Base-by-base conservation (phyloP, 2,888 invertebrate species). In the Cryptocephalus moraei region DNA sequence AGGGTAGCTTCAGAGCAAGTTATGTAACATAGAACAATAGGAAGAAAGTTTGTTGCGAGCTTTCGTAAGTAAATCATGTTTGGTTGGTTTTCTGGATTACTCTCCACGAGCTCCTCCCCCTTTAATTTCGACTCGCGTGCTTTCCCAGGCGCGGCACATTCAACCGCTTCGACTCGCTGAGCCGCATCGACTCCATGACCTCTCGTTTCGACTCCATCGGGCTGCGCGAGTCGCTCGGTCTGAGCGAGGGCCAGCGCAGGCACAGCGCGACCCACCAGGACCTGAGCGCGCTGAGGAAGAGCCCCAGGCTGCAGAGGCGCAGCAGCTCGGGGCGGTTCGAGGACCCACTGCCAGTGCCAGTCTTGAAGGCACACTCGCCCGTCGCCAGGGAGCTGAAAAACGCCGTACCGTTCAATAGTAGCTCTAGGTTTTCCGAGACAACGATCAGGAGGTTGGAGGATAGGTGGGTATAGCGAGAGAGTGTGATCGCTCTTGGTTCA, bases 321-420 rank as follows among this genome's bases (percentile, higher is more conserved):
- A 49, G 78, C 73, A 50, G 76, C 69, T 55, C 77, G 54, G n/a
- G 77, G 71, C 54, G 78, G 69, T 45, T 77, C 73, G 44, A 77
- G 67, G 76, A 70, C 61, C 67, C 73, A 38, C 65, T 81, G 33
- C 80, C 81, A 1, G 78, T 82, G 62, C 82, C 83, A 0, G 70
- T 83, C 14, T 63, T 83, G 48, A 75, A 80, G 51, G 81, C 69
- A 46, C 68, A 66, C 52, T 69, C 70, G 45, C 71, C 71, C 32
- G 69, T 71, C 46, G 70, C 70, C 51, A 66, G 66, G 56, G 71
- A 70, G 57, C 57, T 71, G 48, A 67, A 66, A 48, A 64, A 71
- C 58, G 64, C 71, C 39, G 53, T 69, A 39, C 70, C 70, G 39
- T 67, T 69, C 48, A 65, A 64, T 53, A 67, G 68, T 43, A 22